These are phyloP conservation scores for Podotricha telesiphe DNA, from an alignment of 2,888 invertebrate genomes.

Conservation along the genomic window DNA sequence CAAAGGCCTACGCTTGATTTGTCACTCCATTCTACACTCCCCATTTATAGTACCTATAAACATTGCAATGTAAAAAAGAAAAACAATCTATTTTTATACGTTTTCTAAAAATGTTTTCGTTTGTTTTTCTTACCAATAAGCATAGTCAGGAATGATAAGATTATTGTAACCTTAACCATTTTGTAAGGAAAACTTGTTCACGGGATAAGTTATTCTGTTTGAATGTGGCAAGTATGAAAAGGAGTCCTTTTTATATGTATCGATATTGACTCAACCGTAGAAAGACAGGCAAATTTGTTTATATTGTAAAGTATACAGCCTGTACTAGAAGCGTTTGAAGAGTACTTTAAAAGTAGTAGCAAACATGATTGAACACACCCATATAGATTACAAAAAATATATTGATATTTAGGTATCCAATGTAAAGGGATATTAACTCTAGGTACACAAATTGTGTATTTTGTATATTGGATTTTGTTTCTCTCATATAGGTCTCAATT, in stretches of 20 bases:
- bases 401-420: no score
- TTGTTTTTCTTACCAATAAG: slow-evolving; percentile 14
- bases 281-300: background rate
- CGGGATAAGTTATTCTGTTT: background rate
- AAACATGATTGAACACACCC: background rate
- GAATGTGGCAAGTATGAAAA: background rate
- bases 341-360: background rate
- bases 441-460: no score
- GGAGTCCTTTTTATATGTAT: background rate
- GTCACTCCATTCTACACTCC: background rate
- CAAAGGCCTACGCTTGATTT: no score
- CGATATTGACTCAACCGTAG: background rate
- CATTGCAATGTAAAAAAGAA: no score
- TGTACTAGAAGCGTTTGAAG: background rate
- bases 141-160: slow-evolving; percentile 7
- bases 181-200: background rate
- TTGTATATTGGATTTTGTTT: no score
- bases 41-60: no score
- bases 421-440: no score
- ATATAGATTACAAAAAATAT: background rate
- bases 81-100: no score
- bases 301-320: background rate
- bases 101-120: no score
- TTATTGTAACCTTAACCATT: slow-evolving; percentile 9
- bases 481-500: no score